Evolutionary conservation across 2,888 invertebrate species (phyloP).

Genomic region (Hemistola chrysoprasaria): DNA sequence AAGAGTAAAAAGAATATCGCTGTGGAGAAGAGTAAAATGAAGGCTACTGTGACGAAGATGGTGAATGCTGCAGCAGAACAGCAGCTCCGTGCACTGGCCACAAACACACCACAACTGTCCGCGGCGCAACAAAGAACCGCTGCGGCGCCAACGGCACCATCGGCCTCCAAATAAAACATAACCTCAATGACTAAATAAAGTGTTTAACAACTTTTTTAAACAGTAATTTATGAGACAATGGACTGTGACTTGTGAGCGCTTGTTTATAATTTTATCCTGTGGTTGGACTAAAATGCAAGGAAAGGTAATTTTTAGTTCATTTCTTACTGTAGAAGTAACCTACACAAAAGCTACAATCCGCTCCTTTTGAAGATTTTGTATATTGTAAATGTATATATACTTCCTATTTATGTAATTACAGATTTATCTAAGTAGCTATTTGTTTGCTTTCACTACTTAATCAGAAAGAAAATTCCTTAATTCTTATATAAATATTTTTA

Average conservation of each 20-base stretch:
- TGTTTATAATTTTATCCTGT: background rate
- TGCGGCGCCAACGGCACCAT: conserved; percentile 66
- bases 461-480: background rate
- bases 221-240: background rate
- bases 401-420: conserved; percentile 10
- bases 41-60: conserved; percentile 85
- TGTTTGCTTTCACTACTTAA: conserved; percentile 8
- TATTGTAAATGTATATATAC: conserved; percentile 18
- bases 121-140: conserved; percentile 73
- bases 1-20: conserved; percentile 82
- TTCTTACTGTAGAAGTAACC: background rate
- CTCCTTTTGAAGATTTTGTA: background rate
- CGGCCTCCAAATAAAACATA: conserved; percentile 50
- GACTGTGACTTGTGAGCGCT: background rate
- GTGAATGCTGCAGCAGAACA: conserved; percentile 87
- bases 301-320: background rate
- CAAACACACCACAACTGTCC: conserved; percentile 73
- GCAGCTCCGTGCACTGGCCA: conserved; percentile 83
- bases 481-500: conserved; percentile 30
- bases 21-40: conserved; percentile 84
- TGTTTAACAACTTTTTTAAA: conserved; percentile 1
- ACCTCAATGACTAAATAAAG: conserved; percentile 11
- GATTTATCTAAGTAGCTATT: background rate
- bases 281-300: background rate
- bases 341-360: background rate